Base-by-base conservation (phyloP, 1,140 invertebrate species). In the Goniozus legneri region DNA sequence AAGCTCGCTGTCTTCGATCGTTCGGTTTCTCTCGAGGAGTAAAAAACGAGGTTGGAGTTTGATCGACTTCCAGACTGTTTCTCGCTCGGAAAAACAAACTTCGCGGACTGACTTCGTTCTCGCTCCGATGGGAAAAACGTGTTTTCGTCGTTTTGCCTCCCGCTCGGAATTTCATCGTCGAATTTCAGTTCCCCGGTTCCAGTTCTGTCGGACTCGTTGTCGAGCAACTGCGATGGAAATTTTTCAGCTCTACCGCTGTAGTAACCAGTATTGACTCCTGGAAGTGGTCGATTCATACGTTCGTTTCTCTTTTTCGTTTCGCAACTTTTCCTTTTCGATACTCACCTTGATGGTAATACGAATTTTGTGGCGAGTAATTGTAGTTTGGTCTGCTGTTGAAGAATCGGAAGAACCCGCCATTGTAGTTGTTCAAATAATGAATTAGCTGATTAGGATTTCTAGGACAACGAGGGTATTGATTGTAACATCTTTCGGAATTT, bases 341-440 rank as follows among this genome's bases (percentile, higher is more conserved):
- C n/a, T n/a, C 56, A 16, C 15, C 15, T 10, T n/a, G 45, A 2
- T 8, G 32, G n/a, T 20, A 35, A 12, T 54, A 43, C 21, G 31
- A 31, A 8, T 20, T 36, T 14, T 49, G 40, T 2, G 14, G 14
- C 4, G 47, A 38, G 31, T 16, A 24, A 8, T 12, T 30, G 8
- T 44, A 16, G 33, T 50, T 49, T 18, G 10, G 6, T 50, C n/a
- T n/a, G n/a, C 33, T 47, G 4, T 79, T 82, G 62, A 91, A 90
- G 58, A 86, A 87, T 43, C 86, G 79, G 64, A 90, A 91, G 65
- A 91, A 89, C 8, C 89, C 89, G 31, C 89, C 89, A 45, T 89
- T 89, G 63, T 92, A 82, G 69, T 91, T 92, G 71, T 92, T 91
- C 35, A 91, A 74, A 64, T 91, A 91, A 63, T 87, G 74, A 21